These are phyloP conservation scores for Leptinotarsa texana DNA, from an alignment of 1,140 invertebrate genomes.

Conservation along the genomic window DNA sequence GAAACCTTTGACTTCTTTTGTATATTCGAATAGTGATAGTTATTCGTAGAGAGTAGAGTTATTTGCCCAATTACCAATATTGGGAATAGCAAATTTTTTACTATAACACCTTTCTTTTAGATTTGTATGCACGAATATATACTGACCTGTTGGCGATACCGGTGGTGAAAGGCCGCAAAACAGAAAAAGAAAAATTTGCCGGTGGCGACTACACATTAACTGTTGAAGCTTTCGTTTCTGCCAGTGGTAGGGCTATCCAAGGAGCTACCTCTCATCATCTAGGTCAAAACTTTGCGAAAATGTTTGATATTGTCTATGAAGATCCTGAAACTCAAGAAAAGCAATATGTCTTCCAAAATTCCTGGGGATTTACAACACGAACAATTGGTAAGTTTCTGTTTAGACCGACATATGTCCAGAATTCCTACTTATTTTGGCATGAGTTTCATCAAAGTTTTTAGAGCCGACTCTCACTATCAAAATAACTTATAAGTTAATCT, in stretches of 20 bases:
- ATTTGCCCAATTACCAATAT: too few relatives aligned
- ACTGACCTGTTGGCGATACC: slow-evolving; percentile 93
- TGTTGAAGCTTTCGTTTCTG: slow-evolving; percentile 92
- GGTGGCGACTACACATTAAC: slow-evolving; percentile 98
- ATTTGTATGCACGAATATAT: slow-evolving; percentile 88
- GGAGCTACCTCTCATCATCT: slow-evolving; percentile 97
- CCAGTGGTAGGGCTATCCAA: slow-evolving; percentile 94
- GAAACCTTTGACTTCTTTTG: not conserved
- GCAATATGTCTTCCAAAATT: slow-evolving; percentile 94
- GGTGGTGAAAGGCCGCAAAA: slow-evolving; percentile 93
- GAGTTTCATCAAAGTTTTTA: too few relatives aligned
- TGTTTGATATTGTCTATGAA: slow-evolving; percentile 97
- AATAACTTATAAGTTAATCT: too few relatives aligned
- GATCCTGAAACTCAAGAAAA: slow-evolving; percentile 90
- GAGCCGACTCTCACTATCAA: too few relatives aligned
- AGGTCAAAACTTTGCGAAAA: slow-evolving; percentile 99
- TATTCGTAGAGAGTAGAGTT: too few relatives aligned
- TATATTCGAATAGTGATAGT: too few relatives aligned
- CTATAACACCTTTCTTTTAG: slow-evolving; percentile 53
- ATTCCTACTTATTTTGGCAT: too few relatives aligned
- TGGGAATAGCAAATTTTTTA: not conserved
- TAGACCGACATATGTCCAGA: too few relatives aligned
- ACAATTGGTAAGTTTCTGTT: slow-evolving; percentile 73
- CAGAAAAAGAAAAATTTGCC: slow-evolving; percentile 99
- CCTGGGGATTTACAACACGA: slow-evolving; percentile 97